Base-by-base conservation (phyloP, 2,113 vertebrate species). In the Mirza zaza region DNA sequence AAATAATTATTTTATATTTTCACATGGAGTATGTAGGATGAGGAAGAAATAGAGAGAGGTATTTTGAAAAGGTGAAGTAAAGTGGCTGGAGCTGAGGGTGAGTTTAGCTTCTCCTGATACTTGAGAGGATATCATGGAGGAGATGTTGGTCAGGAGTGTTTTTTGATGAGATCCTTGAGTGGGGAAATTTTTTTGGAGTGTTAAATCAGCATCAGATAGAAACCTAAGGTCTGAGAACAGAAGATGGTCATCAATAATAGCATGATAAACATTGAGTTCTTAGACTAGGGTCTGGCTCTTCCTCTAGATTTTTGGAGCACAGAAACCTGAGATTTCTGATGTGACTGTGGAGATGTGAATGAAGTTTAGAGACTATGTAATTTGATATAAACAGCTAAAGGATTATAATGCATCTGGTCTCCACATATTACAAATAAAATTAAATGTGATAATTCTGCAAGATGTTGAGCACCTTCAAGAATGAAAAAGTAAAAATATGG, bases 351-450 rank as follows among this genome's bases (percentile, higher is more conserved):
- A 57, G 1, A 6, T 5, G 0, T 48, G 5, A 34, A 32, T 20
- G 6, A 86, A 23, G 5, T 11, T 85, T 67, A 84, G 11, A 84
- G n/a, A 75, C 86, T 7, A 42, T 50, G 3, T 17, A 42, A 75
- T 59, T 55, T 77, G 29, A 65, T 59, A 9, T 55, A 86, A 89
- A 70, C 39, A 32, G 14, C 12, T 73, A 75, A 70, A 61, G 9
- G 21, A 86, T 86, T 9, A 13, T 55, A 32, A 18, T 8, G 70
- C 10, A 32, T 23, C n/a, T 61, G 34, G 0, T 57, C 25, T 50
- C n/a, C 48, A 73, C 82, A 76, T 57, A 14, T 80, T 42, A 81
- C 67, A 90, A 42, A 73, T 50, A 59, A 89, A n/a, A 65, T 39
- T 45, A n/a, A 42, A 79, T 2, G 6, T 67, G 65, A 55, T 50